Base-by-base conservation (phyloP, 2,888 invertebrate genomes). In the Epistrophe eligans region DNA sequence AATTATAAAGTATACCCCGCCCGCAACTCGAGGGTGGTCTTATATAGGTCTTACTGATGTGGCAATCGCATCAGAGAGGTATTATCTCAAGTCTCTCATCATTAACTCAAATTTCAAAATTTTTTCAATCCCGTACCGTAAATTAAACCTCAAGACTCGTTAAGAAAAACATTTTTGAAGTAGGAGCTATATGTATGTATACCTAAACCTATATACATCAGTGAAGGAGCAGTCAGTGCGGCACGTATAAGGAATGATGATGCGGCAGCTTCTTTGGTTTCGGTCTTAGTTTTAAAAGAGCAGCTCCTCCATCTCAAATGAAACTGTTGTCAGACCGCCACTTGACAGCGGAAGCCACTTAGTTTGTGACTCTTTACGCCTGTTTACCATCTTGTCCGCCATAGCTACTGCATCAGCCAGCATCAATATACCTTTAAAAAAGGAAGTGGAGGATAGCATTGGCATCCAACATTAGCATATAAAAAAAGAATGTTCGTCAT, bases 281-380 rank as follows among this genome's bases (percentile, higher is more conserved):
- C 35, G 79, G 74, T 79, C 70, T 60, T 40, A 55, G 67, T 70
- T 55, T 77, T 35, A 48, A 70, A 48, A 70, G 79, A 70, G 76
- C 57, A 62, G 71, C 60, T 64, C 40, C 74, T 77, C 67, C 77
- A 81, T 50, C 48, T 72, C 77, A 60, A 80, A 80, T 81, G 85
- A 77, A 85, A 85, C 85, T 85, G 85, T 85, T 81, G 77, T 85
- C 73, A 72, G 84, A 77, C 52, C 71, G 82, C 73, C 76, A 79
- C 87, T 87, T 87, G 82, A 87, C 87, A 83, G 79, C 85, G 87
- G 82, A 87, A 87, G 79, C 87, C 87, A 87, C 87, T 87, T 87
- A 87, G 82, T 87, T 87, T 87, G 40, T 74, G 79, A 83, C 52
- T 76, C 79, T 73, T 79, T 57, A 77, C 81, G 76, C 79, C 82